phyloP scores from a whole-genome alignment of 2,113 vertebrate genomes.

The Trematomus loennbergii region DNA sequence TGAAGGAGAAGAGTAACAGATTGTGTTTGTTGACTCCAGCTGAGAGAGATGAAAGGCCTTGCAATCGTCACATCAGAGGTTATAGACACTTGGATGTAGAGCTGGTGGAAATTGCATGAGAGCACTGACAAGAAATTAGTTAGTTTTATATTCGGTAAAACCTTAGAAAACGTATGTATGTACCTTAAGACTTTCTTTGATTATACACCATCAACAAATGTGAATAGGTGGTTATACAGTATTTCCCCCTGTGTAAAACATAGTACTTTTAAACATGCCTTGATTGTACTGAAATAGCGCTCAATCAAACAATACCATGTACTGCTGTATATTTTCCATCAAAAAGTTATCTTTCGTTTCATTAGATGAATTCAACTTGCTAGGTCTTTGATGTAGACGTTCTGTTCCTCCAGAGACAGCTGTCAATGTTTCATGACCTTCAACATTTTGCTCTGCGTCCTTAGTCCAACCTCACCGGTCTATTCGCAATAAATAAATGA shows the following conservation, averaged over 20 bases:
- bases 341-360: conserved; percentile 1
- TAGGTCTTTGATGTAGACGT: conserved; percentile 8
- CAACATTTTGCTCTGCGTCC: conserved; percentile 33
- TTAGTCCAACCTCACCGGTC: conserved; percentile 27
- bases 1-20: conserved; percentile 62
- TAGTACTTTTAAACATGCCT: neutral
- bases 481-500: conserved; percentile 29
- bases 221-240: neutral
- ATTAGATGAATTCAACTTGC: conserved; percentile 2
- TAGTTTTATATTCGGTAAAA: neutral
- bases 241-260: no score
- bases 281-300: neutral
- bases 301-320: neutral
- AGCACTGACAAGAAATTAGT: neutral
- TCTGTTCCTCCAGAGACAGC: conserved; percentile 11
- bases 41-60: conserved; percentile 67
- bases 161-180: neutral
- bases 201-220: neutral
- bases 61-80: conserved; percentile 52
- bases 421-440: conserved; percentile 56
- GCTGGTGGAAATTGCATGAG: conserved; percentile 17
- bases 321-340: conserved; percentile 1
- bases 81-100: conserved; percentile 21
- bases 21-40: conserved; percentile 70
- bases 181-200: neutral